These are phyloP conservation scores for Diplodus puntazzo DNA, from an alignment of 2,797 vertebrate genomes.

Conservation along the genomic window DNA sequence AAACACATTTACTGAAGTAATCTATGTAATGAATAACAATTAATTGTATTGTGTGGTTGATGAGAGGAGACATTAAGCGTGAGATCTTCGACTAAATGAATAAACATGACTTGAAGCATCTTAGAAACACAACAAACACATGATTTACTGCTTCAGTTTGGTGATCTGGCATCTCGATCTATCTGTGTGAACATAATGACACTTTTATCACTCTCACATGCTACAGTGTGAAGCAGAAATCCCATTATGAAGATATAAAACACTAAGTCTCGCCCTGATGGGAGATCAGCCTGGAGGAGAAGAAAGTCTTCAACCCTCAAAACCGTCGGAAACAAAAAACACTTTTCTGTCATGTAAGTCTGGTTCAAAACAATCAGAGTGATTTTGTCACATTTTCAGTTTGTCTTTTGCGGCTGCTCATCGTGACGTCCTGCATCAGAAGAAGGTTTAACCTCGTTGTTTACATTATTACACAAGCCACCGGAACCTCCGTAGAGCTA, in stretches of 20 bases:
- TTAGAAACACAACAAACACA: no score
- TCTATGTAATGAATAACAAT: neutral
- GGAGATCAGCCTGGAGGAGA: neutral
- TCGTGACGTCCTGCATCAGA: neutral
- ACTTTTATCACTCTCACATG: neutral
- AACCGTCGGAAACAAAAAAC: neutral
- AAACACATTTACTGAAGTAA: neutral
- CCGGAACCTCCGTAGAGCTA: neutral
- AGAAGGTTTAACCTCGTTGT: neutral
- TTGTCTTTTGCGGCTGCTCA: neutral
- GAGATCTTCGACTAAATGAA: no score
- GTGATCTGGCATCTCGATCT: no score
- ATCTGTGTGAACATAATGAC: no score
- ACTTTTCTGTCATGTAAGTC: no score
- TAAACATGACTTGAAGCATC: no score
- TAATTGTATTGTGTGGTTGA: no score
- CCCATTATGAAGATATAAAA: neutral
- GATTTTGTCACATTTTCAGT: neutral
- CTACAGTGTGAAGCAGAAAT: neutral
- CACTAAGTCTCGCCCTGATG: neutral
- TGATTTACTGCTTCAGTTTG: no score
- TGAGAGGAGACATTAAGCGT: no score
- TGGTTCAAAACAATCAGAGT: no score
- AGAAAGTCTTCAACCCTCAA: neutral
- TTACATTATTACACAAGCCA: neutral